Percentiles rank a stretch among this genome's conserved stretches.
Conservation (phyloP, 2,113 vertebrate species). For the Balaenoptera acutorostrata region DNA sequence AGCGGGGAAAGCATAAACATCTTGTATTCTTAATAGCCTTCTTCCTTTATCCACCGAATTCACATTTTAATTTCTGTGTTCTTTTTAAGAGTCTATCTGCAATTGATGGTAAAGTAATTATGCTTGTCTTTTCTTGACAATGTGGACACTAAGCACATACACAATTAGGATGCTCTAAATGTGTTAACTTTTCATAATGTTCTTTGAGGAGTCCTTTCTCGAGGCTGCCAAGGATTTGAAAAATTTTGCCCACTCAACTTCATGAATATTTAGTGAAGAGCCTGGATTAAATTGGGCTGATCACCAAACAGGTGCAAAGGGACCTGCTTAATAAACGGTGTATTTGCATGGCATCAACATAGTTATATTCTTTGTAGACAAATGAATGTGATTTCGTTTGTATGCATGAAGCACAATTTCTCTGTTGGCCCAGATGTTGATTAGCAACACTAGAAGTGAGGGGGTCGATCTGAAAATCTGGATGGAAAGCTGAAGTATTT, state of each 20-base stretch:
- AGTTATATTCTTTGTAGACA: constrained; percentile 38
- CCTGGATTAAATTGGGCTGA: constrained; percentile 40
- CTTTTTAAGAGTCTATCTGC: background rate
- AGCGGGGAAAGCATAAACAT: background rate
- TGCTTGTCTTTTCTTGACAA: background rate
- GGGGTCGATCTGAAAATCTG: constrained; percentile 40
- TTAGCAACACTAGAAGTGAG: constrained; percentile 14
- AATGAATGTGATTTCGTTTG: constrained; percentile 12
- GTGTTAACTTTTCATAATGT: background rate
- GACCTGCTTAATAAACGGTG: constrained; percentile 49
- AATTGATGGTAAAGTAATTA: constrained; percentile 35
- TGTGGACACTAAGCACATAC: background rate
- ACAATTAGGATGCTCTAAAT: constrained; percentile 27
- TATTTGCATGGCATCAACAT: constrained; percentile 14
- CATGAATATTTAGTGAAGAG: constrained; percentile 59
- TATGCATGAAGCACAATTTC: background rate
- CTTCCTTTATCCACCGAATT: constrained; percentile 15
- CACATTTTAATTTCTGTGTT: constrained; percentile 36
- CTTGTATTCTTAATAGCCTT: background rate
- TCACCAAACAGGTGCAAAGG: constrained; percentile 46
- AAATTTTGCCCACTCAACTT: constrained; percentile 9
- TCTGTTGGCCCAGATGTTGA: constrained; percentile 52
- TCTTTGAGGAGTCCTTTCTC: constrained; percentile 34
- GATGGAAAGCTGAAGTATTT: constrained; percentile 47
- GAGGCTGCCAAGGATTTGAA: constrained; percentile 31